These are phyloP conservation scores for Drosophila grimshawi DNA, from an alignment of 1,140 invertebrate genomes.

Conservation along the genomic window DNA sequence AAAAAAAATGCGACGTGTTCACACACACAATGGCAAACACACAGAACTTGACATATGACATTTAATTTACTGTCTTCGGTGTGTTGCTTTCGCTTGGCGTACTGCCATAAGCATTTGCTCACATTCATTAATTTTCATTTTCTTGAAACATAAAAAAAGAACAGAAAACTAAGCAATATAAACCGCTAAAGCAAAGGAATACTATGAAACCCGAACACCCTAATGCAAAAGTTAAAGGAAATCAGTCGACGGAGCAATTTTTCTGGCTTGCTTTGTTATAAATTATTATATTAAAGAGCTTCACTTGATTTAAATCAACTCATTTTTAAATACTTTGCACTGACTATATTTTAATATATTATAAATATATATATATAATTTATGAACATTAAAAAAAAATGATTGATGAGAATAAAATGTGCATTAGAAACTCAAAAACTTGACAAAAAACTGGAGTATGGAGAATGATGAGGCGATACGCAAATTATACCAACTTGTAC, in stretches of 20 bases:
- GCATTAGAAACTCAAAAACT: no score
- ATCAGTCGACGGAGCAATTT: not conserved
- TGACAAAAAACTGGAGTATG: no score
- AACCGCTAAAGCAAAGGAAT: constrained; percentile 19
- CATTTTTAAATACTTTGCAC: no score
- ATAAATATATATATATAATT: no score
- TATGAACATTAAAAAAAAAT: no score
- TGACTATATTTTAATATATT: no score
- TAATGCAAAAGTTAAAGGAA: not conserved
- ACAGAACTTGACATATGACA: constrained; percentile 78
- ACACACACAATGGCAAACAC: constrained; percentile 43
- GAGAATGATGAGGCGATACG: no score
- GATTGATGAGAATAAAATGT: no score
- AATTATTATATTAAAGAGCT: no score
- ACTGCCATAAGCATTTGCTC: constrained; percentile 77
- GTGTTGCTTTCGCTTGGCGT: constrained; percentile 72
- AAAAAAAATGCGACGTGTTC: constrained; percentile 24
- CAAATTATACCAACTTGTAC: no score
- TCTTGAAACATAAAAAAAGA: constrained; percentile 37
- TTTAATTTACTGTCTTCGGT: constrained; percentile 82
- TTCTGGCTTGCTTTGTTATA: not conserved
- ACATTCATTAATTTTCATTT: constrained; percentile 83
- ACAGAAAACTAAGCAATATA: constrained; percentile 9
- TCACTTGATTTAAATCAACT: no score
- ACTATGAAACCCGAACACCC: constrained; percentile 41